phyloP scores from a whole-genome alignment of 2,888 invertebrate species.

The Coleophora flavipennella region DNA sequence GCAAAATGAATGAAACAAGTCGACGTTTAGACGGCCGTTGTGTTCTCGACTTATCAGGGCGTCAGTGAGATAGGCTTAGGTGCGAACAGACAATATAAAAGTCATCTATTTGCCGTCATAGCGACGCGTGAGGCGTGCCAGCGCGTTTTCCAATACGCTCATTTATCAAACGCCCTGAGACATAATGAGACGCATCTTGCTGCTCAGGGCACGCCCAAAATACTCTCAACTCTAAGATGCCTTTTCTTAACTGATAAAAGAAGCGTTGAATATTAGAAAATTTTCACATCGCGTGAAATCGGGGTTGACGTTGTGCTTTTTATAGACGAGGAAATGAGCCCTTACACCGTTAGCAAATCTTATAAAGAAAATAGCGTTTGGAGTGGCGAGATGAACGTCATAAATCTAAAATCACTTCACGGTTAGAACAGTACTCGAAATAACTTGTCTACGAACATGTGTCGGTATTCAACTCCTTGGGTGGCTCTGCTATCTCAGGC shows the following conservation, averaged over 20 bases:
- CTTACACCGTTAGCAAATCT: no score
- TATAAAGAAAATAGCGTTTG: no score
- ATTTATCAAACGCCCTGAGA: conserved; percentile 62
- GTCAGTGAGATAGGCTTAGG: conserved; percentile 57
- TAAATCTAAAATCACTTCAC: no score
- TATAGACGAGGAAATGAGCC: no score
- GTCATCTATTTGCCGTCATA: conserved; percentile 66
- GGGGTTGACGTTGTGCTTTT: no score
- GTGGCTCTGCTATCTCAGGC: conserved; percentile 8
- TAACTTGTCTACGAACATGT: background rate
- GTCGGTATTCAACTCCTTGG: conserved; percentile 8
- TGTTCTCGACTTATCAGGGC: conserved; percentile 48
- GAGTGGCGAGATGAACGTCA: no score
- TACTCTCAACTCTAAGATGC: conserved; percentile 28
- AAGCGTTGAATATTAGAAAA: no score
- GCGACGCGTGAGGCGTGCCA: conserved; percentile 60
- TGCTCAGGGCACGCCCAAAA: conserved; percentile 35
- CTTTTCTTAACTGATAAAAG: no score
- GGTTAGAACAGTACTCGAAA: no score
- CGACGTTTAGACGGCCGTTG: conserved; percentile 40
- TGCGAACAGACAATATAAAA: conserved; percentile 66
- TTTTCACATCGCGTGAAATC: no score
- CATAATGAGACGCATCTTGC: conserved; percentile 64
- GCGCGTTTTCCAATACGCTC: conserved; percentile 66
- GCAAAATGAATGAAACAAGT: conserved; percentile 62